Conservation (phyloP, 1,140 invertebrate species). For the Scaptomyza graminum region DNA sequence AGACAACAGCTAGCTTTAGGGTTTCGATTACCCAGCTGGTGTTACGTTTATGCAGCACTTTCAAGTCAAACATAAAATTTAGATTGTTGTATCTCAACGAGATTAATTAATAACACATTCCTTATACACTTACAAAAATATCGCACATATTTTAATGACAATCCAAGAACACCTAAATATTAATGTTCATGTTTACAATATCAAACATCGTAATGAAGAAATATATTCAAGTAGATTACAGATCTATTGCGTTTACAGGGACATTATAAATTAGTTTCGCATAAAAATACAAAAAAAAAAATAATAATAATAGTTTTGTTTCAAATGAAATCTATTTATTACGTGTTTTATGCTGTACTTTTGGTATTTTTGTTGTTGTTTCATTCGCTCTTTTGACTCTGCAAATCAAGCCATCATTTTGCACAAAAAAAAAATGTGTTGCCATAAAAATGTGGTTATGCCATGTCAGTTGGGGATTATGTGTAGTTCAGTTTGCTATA, state of each 20-base stretch:
- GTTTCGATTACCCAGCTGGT: too few species aligned
- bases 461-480: constrained; percentile 28
- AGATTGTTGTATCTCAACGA: too few species aligned
- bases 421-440: constrained; percentile 10
- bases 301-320: background rate
- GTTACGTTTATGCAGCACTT: too few species aligned
- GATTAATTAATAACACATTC: too few species aligned
- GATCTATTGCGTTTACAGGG: background rate
- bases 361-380: background rate
- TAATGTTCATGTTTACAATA: too few species aligned
- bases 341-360: constrained; percentile 8
- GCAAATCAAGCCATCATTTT: constrained; percentile 44
- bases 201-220: too few species aligned
- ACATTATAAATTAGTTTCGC: background rate
- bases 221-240: background rate
- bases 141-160: too few species aligned
- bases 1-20: too few species aligned
- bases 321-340: constrained; percentile 8
- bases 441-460: constrained; percentile 44
- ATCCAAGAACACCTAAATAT: too few species aligned
- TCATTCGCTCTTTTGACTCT: constrained; percentile 4
- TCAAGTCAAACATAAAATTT: too few species aligned
- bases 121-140: too few species aligned
- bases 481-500: constrained; percentile 5
- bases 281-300: background rate